phyloP scores from a whole-genome alignment of 1,140 invertebrate genomes.

The Platyura marginata region DNA sequence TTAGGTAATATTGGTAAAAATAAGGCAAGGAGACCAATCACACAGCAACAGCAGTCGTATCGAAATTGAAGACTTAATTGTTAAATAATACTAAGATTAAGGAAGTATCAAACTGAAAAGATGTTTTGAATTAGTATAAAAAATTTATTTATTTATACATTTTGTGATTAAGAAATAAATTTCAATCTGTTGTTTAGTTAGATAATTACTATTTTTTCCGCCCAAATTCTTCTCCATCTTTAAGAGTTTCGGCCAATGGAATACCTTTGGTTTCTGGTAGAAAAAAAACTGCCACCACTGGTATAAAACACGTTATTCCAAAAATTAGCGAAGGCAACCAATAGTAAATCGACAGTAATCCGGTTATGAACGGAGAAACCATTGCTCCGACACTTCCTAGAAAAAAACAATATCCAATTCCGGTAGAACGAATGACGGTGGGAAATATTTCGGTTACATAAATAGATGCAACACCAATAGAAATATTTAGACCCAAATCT shows the following conservation, averaged over 20 bases:
- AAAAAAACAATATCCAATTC: constrained; percentile 32
- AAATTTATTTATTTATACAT: too few relatives aligned
- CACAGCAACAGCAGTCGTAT: too few relatives aligned
- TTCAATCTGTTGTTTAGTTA: too few relatives aligned
- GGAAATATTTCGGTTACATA: constrained; percentile 38
- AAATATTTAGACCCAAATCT: constrained; percentile 26
- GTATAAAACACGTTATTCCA: constrained; percentile 39
- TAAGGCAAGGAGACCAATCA: constrained; percentile 44
- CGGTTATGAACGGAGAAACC: constrained; percentile 31
- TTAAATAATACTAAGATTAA: too few relatives aligned
- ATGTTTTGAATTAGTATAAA: too few relatives aligned
- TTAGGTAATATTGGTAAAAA: constrained; percentile 46
- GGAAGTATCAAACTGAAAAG: too few relatives aligned
- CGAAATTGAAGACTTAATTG: too few relatives aligned
- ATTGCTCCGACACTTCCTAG: constrained; percentile 34
- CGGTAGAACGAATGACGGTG: constrained; percentile 35
- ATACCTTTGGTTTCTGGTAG: constrained; percentile 57
- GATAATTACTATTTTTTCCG: too few relatives aligned
- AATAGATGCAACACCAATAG: constrained; percentile 35
- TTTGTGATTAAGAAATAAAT: too few relatives aligned
- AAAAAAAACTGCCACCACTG: constrained; percentile 37
- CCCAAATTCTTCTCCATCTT: constrained; percentile 54
- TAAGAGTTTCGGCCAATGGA: constrained; percentile 54
- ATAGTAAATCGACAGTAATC: constrained; percentile 16
- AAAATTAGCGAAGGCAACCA: constrained; percentile 49